Evolutionary conservation across 2,797 vertebrate species (phyloP), one percentile per base, ranked within the genome.

Genomic region (Argyrosomus regius): DNA sequence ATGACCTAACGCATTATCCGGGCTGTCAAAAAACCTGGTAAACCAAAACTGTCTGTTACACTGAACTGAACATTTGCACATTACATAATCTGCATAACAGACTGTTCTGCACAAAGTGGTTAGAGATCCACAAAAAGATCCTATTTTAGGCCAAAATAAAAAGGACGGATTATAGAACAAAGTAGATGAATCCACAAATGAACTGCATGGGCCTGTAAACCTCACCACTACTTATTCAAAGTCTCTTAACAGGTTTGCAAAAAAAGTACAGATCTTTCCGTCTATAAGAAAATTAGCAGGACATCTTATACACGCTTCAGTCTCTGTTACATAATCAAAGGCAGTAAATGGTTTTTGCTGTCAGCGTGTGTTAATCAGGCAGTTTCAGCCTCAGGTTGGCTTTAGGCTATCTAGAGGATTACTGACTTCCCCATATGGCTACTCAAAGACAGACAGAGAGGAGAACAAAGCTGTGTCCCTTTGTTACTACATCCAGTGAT

Each of bases 321-420:
- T 28, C n/a, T 50, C 14, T 28, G 18, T 89, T 89, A 43, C n/a
- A 60, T 70, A 52, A 80, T 26, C 5, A 76, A 66, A 81, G 69
- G 70, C 65, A 61, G 66, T 48, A 43, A 79, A 74, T 49, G 64
- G 52, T 59, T 61, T 39, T 65, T 72, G 49, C 50, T 72, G 65
- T 81, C 77, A 54, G 63, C 63, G 72, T 66, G 67, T 59, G 68
- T 78, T 82, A 78, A 87, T 81, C 50, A 8, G 74, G 56, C 82
- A 9, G 69, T 76, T 82, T 63, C 48, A 78, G 83, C 70, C 71
- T 75, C 75, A 81, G 86, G 83, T 80, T 78, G 80, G 83, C 84
- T 82, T 78, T 62, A 72, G 86, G 68, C 80, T 84, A 68, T 78
- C 52, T 72, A 75, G 66, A 78, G 89, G 88, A 91, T 92, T 89